These are phyloP conservation scores for Hippopotamus amphibius DNA, from an alignment of 2,113 vertebrate genomes.

Conservation along the genomic window DNA sequence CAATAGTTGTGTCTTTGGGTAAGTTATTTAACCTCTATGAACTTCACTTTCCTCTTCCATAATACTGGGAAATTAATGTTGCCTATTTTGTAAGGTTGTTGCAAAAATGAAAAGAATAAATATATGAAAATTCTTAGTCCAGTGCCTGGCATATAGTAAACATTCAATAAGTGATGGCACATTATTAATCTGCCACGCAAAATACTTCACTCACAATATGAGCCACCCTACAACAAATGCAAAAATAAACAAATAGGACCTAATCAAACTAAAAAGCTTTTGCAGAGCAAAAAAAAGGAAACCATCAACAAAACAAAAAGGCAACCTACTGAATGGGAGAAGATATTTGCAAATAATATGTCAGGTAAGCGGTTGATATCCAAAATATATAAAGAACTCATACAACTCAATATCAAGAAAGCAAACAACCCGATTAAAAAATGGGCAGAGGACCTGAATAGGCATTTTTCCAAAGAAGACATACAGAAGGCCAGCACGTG, in stretches of 20 bases:
- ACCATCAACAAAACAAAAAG: not conserved
- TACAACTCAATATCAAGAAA: not conserved
- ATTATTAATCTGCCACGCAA: conserved; percentile 27
- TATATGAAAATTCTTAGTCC: not conserved
- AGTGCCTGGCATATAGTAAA: not conserved
- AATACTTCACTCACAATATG: conserved; percentile 26
- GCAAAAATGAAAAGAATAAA: conserved; percentile 39
- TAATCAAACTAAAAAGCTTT: not conserved
- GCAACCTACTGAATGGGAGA: not conserved
- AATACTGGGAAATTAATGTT: conserved; percentile 45
- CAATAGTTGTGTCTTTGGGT: not conserved
- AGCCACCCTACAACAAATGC: not conserved
- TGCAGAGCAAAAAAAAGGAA: not conserved
- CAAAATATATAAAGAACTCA: not conserved
- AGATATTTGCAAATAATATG: not conserved
- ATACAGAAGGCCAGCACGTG: not conserved
- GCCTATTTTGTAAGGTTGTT: conserved; percentile 23
- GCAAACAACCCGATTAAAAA: no score
- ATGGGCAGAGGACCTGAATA: not conserved
- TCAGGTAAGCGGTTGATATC: no score
- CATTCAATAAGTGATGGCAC: conserved; percentile 20
- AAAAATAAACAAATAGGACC: not conserved
- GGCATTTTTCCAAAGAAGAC: not conserved
- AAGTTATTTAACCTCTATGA: conserved; percentile 45
- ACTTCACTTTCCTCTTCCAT: conserved; percentile 34